Evolutionary conservation across 2,797 vertebrate genomes (phyloP).

Genomic region (Lepus townsendii): DNA sequence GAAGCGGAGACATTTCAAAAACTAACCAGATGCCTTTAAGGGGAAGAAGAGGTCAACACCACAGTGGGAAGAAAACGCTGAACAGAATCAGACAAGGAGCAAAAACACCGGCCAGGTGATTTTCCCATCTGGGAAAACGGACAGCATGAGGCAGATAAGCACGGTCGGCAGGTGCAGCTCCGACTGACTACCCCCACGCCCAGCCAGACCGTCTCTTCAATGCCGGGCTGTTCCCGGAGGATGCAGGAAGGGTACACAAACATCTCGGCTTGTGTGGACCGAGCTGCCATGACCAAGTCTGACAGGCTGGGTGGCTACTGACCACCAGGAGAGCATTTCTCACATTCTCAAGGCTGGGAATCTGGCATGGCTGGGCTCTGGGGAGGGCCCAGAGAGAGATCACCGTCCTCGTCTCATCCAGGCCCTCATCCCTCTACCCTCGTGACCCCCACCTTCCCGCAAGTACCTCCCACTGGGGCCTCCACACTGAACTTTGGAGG

Average conservation of each 20-base stretch:
- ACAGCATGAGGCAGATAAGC: background rate
- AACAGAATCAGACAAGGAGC: conserved; percentile 22
- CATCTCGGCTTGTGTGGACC: background rate
- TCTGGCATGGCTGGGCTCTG: background rate
- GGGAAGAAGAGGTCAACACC: conserved; percentile 27
- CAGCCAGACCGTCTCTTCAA: background rate
- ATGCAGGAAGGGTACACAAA: background rate
- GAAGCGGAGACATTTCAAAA: conserved; percentile 82
- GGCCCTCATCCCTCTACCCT: background rate
- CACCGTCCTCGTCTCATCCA: background rate
- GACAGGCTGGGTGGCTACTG: background rate
- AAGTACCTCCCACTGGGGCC: background rate
- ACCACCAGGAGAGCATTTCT: background rate
- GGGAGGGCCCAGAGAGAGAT: background rate
- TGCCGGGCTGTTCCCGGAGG: background rate
- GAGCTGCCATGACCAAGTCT: background rate
- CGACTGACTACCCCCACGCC: background rate
- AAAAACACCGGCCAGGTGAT: conserved; percentile 48
- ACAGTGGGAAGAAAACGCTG: conserved; percentile 22
- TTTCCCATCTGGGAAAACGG: conserved; percentile 7
- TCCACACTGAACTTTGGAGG: background rate
- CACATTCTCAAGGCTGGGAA: background rate
- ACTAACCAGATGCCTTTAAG: conserved; percentile 66
- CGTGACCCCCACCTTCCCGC: background rate
- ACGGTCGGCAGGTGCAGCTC: background rate